Conservation (phyloP, 2,888 invertebrate species). For the Stramonita haemastoma region DNA sequence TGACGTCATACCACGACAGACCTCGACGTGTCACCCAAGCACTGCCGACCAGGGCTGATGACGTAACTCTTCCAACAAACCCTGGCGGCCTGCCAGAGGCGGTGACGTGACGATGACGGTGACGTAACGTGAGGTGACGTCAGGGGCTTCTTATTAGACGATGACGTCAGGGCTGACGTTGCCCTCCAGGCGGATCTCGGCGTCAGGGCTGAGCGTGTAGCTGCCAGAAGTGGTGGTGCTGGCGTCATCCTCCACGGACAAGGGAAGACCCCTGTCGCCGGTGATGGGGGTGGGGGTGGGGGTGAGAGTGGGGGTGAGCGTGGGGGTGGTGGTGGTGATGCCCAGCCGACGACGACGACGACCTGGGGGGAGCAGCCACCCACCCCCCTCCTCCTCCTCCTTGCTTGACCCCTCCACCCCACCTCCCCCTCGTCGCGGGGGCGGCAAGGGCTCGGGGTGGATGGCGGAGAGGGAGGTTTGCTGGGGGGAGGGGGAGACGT, state of each 20-base stretch:
- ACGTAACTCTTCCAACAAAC: neutral
- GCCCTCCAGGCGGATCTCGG: conserved; percentile 56
- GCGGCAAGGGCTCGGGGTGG: neutral
- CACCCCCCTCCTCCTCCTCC: neutral
- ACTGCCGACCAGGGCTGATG: neutral
- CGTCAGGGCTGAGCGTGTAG: conserved; percentile 64
- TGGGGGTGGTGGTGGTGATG: conserved; percentile 64
- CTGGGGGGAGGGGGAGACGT: conserved; percentile 5
- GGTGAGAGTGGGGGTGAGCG: conserved; percentile 64
- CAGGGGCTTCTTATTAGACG: conserved; percentile 44
- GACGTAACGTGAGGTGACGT: neutral
- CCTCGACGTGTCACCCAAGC: neutral
- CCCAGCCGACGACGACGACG: conserved; percentile 20
- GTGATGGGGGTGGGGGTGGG: conserved; percentile 63
- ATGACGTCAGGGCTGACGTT: conserved; percentile 51
- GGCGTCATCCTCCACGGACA: conserved; percentile 65
- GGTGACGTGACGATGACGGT: neutral
- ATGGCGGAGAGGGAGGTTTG: neutral
- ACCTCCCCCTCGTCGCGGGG: neutral
- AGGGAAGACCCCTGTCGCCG: conserved; percentile 41
- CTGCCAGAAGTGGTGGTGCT: conserved; percentile 69
- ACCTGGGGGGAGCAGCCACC: neutral
- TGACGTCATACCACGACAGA: neutral
- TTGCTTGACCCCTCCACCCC: neutral
- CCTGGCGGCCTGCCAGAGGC: neutral